Evolutionary conservation across 1,140 invertebrate genomes (phyloP).

Genomic region (Ladona fulva): DNA sequence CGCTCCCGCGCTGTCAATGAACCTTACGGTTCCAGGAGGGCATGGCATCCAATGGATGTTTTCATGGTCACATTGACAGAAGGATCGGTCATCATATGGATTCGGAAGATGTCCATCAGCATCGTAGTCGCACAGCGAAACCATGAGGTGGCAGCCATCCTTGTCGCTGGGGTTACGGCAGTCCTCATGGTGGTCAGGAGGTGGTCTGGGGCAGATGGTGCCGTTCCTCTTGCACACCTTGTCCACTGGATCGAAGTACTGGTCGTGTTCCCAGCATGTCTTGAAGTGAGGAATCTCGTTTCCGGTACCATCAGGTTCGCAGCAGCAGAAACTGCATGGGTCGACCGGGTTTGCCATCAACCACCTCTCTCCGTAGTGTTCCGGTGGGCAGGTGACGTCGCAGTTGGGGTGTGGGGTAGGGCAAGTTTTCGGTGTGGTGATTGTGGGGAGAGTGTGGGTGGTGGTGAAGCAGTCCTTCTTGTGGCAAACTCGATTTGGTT

Average conservation of each 20-base stretch:
- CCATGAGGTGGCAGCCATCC: too few relatives aligned
- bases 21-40: slow-evolving; percentile 6
- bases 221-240: not conserved
- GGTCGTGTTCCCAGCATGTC: not conserved
- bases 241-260: not conserved
- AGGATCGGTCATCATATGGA: slow-evolving; percentile 28
- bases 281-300: not conserved
- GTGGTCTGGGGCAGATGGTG: not conserved
- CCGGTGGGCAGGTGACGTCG: not conserved
- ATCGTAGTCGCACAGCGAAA: too few relatives aligned
- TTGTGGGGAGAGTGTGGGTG: too few relatives aligned
- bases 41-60: slow-evolving; percentile 14
- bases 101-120: slow-evolving; percentile 17
- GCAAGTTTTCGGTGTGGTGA: too few relatives aligned
- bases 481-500: too few relatives aligned
- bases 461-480: too few relatives aligned
- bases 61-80: slow-evolving; percentile 31
- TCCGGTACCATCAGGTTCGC: not conserved
- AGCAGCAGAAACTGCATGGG: not conserved
- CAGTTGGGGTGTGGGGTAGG: not conserved
- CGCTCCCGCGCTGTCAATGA: too few relatives aligned
- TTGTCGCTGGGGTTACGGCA: too few relatives aligned
- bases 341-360: not conserved
- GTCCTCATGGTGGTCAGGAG: not conserved
- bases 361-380: not conserved